Conservation (phyloP, 2,888 invertebrate genomes). For the Sturmia bella region DNA sequence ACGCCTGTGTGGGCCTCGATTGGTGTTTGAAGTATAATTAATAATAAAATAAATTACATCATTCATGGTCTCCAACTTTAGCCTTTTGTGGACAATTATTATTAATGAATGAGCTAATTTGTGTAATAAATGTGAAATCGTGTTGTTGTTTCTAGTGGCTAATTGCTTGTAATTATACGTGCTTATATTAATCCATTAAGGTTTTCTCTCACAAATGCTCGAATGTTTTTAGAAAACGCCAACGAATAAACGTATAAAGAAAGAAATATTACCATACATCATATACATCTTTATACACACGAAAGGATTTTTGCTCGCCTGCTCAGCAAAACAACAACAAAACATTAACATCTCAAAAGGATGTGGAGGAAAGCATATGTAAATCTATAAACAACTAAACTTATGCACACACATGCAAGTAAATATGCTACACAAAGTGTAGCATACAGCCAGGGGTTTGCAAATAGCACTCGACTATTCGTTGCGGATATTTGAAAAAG, state of each 20-base stretch:
- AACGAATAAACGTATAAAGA: not conserved
- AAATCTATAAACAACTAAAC: not conserved
- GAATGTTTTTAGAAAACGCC: too few relatives aligned
- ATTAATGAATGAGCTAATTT: slow-evolving; percentile 28
- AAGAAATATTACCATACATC: not conserved
- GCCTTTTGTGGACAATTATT: slow-evolving; percentile 44
- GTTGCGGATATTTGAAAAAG: not conserved
- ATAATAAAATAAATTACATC: slow-evolving; percentile 57
- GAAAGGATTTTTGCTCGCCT: slow-evolving; percentile 33
- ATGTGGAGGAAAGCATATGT: slow-evolving; percentile 1
- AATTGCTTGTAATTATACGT: slow-evolving; percentile 62
- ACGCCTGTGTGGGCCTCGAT: not conserved
- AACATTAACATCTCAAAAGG: slow-evolving; percentile 53
- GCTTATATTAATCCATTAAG: slow-evolving; percentile 47
- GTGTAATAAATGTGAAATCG: not conserved
- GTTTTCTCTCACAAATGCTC: not conserved
- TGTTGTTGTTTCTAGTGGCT: slow-evolving; percentile 26
- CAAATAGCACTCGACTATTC: not conserved
- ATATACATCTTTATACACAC: not conserved
- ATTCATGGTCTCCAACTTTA: slow-evolving; percentile 35
- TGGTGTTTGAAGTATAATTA: slow-evolving; percentile 39
- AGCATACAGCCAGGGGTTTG: not conserved
- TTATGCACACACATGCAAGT: not conserved
- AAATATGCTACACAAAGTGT: not conserved
- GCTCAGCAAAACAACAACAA: slow-evolving; percentile 30